phyloP scores from a whole-genome alignment of 1,140 invertebrate species.

The Drosophila setifemur region DNA sequence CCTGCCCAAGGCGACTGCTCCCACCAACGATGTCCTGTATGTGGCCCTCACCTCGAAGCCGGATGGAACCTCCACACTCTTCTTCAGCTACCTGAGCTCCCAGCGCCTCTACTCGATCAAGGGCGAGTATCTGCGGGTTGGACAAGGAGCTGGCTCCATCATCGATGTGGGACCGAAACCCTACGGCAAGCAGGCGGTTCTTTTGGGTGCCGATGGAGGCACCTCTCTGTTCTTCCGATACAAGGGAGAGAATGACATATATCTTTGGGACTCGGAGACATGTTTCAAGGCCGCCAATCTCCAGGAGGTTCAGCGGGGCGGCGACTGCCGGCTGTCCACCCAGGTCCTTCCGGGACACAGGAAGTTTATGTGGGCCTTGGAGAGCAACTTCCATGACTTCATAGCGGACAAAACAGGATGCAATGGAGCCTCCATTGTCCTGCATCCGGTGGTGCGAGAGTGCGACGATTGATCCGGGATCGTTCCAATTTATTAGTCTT shows the following conservation, averaged over 20 bases:
- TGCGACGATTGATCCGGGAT: slow-evolving; percentile 58
- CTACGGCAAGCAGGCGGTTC: slow-evolving; percentile 83
- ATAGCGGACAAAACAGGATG: slow-evolving; percentile 85
- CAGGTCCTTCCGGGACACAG: slow-evolving; percentile 85
- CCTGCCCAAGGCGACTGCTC: slow-evolving; percentile 83
- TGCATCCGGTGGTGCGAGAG: slow-evolving; percentile 84
- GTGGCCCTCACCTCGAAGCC: slow-evolving; percentile 83
- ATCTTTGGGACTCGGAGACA: slow-evolving; percentile 85
- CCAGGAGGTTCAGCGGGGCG: slow-evolving; percentile 84
- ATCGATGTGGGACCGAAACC: slow-evolving; percentile 84
- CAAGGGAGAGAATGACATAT: slow-evolving; percentile 85
- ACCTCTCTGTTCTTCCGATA: slow-evolving; percentile 85
- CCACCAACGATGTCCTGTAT: slow-evolving; percentile 84
- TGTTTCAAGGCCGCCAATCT: slow-evolving; percentile 84
- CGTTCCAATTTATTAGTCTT: slow-evolving; percentile 28
- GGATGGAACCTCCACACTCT: slow-evolving; percentile 83
- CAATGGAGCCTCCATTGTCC: slow-evolving; percentile 83
- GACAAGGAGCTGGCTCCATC: slow-evolving; percentile 83
- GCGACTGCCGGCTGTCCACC: slow-evolving; percentile 85
- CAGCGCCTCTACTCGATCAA: slow-evolving; percentile 84
- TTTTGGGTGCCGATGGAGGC: slow-evolving; percentile 86
- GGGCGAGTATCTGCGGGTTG: slow-evolving; percentile 83
- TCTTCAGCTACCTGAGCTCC: slow-evolving; percentile 85
- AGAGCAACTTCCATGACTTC: slow-evolving; percentile 87
- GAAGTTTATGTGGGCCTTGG: slow-evolving; percentile 85